A percentile compares a stretch with the other conserved stretches of the same genome.
Conservation (phyloP, 30 jellyfish, hydroid and myxozoan species). For the Cassiopea xamachana region DNA sequence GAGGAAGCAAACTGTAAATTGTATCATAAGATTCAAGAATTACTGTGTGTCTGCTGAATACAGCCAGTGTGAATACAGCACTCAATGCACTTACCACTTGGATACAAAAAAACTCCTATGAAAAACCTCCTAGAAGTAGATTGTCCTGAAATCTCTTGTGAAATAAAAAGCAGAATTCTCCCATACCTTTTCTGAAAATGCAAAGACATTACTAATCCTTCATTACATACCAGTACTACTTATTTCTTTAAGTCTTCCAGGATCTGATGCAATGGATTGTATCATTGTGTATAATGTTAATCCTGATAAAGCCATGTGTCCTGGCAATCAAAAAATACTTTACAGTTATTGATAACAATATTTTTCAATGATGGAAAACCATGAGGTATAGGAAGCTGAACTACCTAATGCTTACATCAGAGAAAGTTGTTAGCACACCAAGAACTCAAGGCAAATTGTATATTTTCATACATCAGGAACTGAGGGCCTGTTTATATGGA, state of each 20-base stretch:
- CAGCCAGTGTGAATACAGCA: no score
- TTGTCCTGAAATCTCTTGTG: no score
- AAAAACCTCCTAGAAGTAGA: no score
- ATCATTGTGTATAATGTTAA: constrained; percentile 45
- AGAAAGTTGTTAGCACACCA: not conserved
- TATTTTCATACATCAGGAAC: not conserved
- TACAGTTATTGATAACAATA: not conserved
- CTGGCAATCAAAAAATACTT: constrained; percentile 2
- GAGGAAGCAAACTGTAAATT: no score
- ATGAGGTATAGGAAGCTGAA: not conserved
- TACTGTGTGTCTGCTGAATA: no score
- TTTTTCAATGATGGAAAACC: not conserved
- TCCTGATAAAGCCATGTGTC: constrained; percentile 17
- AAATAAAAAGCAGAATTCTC: no score
- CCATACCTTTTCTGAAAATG: not conserved
- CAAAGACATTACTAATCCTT: not conserved
- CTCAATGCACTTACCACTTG: no score
- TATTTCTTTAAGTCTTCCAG: constrained; percentile 56
- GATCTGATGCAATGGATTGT: constrained; percentile 46
- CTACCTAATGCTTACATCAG: not conserved
- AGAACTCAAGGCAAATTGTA: no score
- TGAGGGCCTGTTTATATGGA: not conserved
- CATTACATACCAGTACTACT: constrained; percentile 48
- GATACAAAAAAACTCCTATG: no score
- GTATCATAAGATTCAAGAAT: no score